Evolutionary conservation across 1,140 invertebrate genomes (phyloP).

Genomic region (Oncopodura yosiiana): DNA sequence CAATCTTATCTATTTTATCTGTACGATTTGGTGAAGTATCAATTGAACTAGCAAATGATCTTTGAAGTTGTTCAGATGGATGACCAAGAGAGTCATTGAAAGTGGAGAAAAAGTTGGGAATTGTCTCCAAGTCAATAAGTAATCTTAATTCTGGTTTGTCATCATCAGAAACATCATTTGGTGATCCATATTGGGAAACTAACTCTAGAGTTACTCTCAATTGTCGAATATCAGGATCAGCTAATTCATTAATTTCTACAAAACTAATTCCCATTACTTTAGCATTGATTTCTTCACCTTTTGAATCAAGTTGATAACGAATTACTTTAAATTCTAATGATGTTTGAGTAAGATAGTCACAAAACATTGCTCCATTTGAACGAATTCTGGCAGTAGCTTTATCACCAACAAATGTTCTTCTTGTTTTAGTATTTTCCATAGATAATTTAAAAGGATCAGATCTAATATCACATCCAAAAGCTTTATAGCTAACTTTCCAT

Average conservation of each 20-base stretch:
- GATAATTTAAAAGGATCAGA: conserved; percentile 22
- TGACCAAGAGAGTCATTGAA: no score
- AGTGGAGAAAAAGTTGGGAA: conserved; percentile 13
- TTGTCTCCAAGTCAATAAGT: conserved; percentile 5
- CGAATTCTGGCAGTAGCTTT: conserved; percentile 26
- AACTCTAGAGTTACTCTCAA: conserved; percentile 3
- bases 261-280: conserved; percentile 12
- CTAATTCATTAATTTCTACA: background rate
- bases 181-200: background rate
- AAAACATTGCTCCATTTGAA: conserved; percentile 9
- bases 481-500: conserved; percentile 16
- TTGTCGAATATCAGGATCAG: background rate
- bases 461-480: conserved; percentile 15
- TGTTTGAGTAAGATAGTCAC: conserved; percentile 7
- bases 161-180: background rate
- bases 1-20: no score
- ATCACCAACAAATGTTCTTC: conserved; percentile 24
- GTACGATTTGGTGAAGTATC: no score
- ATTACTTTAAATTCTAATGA: conserved; percentile 16
- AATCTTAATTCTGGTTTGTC: conserved; percentile 22
- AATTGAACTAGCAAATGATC: no score
- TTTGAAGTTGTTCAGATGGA: no score
- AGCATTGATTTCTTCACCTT: background rate
- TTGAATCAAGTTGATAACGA: background rate
- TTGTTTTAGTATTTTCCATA: background rate